Evolutionary conservation across 2,113 vertebrate genomes (phyloP), one percentile per base, ranked within the genome.

Genomic region (Mesitornis unicolor): DNA sequence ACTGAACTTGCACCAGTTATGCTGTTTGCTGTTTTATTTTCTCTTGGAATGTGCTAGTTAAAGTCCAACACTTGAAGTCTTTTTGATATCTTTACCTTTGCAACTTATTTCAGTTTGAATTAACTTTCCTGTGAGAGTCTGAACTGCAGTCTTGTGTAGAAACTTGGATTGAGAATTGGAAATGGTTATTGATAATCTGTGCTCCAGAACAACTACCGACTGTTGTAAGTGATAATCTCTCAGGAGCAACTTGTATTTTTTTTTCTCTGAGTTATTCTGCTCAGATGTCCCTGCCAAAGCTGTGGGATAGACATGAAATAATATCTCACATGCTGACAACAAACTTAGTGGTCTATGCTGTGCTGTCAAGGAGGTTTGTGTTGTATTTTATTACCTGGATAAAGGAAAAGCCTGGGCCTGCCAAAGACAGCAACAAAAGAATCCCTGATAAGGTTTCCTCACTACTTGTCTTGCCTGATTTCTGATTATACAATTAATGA

Each of bases 11-110:
- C 14, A 53, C 8, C 7, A 40, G 9, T 57, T 77, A 22, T 7
- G 18, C 35, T 65, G 9, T 40, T 87, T 77, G 6, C 5, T 56
- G 3, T 50, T 76, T 76, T 56, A 43, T 33, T 54, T 86, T 57
- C n/a, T 67, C 31, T 61, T 74, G 35, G 11, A 13, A 28, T 1
- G 1, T 20, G 15, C 4, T 70, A 59, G 18, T 40, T 77, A 7
- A 70, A 57, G 8, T 45, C 31, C 26, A 86, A 7, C 8, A 40
- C 1, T 20, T 35, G 4, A 6, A 7, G 0, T 0, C 0, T 28
- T 84, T 89, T 61, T 56, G 1, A 2, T 60, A 36, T 53, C 42
- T 87, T 78, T 70, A 16, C 12, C 25, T 71, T 83, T 88, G 22
- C 36, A 88, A 48, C 2, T 38, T 31, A 45, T 90, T 85, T 67